Evolutionary conservation across 2,888 invertebrate species (phyloP).

Genomic region (Pasiphila rectangulata): DNA sequence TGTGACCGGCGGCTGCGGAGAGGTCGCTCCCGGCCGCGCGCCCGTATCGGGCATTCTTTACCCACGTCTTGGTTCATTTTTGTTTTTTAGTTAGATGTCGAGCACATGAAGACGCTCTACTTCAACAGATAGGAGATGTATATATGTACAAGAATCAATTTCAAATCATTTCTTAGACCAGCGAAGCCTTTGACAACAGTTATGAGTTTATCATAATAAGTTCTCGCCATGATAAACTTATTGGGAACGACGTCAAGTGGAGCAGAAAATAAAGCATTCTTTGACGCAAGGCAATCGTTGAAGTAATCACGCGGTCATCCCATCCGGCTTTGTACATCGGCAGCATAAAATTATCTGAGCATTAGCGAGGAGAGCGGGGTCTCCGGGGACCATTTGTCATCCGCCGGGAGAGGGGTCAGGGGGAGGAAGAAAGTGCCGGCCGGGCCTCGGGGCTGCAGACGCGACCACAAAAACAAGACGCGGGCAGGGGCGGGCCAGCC

Average conservation of each 20-base stretch:
- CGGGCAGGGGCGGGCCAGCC: conserved; percentile 68
- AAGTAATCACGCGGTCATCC: conserved; percentile 71
- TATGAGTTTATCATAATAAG: conserved; percentile 25
- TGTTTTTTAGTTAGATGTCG: conserved; percentile 46
- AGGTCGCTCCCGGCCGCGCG: conserved; percentile 64
- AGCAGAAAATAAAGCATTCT: conserved; percentile 66
- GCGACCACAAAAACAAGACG: conserved; percentile 78
- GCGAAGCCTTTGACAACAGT: conserved; percentile 25
- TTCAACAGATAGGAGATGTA: conserved; percentile 34
- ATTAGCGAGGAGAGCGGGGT: conserved; percentile 67
- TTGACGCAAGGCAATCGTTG: conserved; percentile 72
- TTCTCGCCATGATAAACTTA: conserved; percentile 56
- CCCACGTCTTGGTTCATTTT: conserved; percentile 61
- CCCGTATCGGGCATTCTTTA: conserved; percentile 72
- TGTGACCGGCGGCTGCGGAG: conserved; percentile 69
- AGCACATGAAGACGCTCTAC: conserved; percentile 41
- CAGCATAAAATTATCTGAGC: conserved; percentile 77
- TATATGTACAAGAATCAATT: too few relatives aligned
- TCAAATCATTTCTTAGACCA: too few relatives aligned
- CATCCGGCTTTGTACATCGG: conserved; percentile 60
- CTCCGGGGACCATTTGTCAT: conserved; percentile 79
- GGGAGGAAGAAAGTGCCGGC: conserved; percentile 63
- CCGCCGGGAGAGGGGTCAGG: conserved; percentile 50
- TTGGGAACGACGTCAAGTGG: conserved; percentile 64
- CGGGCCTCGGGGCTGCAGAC: conserved; percentile 76